Evolutionary conservation across 1,140 invertebrate genomes (phyloP), one percentile per base, ranked within the genome.

Genomic region (Sipha flava): DNA sequence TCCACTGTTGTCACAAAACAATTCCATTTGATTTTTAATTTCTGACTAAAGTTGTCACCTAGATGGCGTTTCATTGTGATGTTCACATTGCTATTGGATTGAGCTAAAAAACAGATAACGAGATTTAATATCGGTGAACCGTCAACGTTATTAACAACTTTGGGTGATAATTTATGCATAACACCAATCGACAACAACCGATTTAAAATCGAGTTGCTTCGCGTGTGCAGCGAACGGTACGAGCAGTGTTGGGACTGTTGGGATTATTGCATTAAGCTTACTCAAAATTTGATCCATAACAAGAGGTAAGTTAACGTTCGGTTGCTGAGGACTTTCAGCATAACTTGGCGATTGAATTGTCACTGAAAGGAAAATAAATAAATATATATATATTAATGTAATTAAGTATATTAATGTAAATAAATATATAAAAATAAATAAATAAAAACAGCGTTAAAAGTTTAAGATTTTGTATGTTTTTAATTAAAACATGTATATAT

Each of bases 1-100:
- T 99, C 98, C 4, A 98, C 95, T 1, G 97, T 98, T 16, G 96
- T 98, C 12, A 98, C 94, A 87, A 99, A 99, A 85, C 96, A 98
- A 85, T 95, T 96, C 80, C 93, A 94, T 57, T 92, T 90, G 82
- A 98, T 95, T 84, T 93, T 92, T 26, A 99, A 88, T 84, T 97
- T 94, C 86, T 99, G 96, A 83, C 94, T 96, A 86, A 97, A 97
- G 87, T 98, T 98, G 84, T 98, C 95, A 59, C 97, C 98, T 43
- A 99, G 88, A 85, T 97, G 95, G 5, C 98, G 89, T 37, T 94
- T 89, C 82, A 88, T 88, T 73, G 88, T 89, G 82, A 89, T 88
- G 80, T 87, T 88, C 82, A 89, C 88, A 79, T 89, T 91, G 81
- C 88, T 90, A 52, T 87, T 87, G 18, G 88, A 90, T 89, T 92